Base-by-base conservation (phyloP, 2,888 invertebrate genomes). In the Punctoribates punctum region DNA sequence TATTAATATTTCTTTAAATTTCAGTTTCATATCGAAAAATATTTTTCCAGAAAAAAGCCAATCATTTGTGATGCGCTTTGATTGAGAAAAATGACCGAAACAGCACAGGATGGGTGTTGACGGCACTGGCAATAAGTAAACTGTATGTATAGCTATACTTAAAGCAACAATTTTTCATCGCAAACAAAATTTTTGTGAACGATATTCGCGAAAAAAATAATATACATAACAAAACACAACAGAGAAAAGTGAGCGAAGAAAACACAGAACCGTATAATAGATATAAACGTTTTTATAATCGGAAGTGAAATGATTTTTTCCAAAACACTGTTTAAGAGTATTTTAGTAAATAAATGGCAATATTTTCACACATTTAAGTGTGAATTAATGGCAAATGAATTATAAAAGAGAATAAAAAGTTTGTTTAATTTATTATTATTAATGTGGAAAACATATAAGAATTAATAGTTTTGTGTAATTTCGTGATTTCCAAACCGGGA, bases 81-180 rank as follows among this genome's bases (percentile, higher is more conserved):
- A 70, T 72, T 48, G 72, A 72, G 72, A 72, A 72, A 72, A 72
- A 72, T 72, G 72, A 72, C 23, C 25, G 20, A 48, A 72, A 48
- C 48, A 48, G 62, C 34, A 48, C 72, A 72, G 72, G 72, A 72
- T 72, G 72, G 72, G 72, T 72, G 72, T 72, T 17, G 72, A 72
- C 72, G 48, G 72, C 72, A 38, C 65, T 4, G 42, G 48, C 48
- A 11, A 67, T 67, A 67, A 42, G 67, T 42, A 67, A 67, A 67
- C 67, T 67, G 29, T 13, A 42, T 60, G 27, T 42, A 42, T 42
- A 11, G 4, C 67, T 38, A 23, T 23, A 67, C 11, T 42, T 67
- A 38, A 67, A 38, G 67, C 67, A 67, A 42, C 67, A 67, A 67
- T 42, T 67, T 67, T 67, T 67, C 27, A 42, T 42, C 42, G 42